phyloP scores from a whole-genome alignment of 2,888 invertebrate genomes.

The Bombylius discolor region DNA sequence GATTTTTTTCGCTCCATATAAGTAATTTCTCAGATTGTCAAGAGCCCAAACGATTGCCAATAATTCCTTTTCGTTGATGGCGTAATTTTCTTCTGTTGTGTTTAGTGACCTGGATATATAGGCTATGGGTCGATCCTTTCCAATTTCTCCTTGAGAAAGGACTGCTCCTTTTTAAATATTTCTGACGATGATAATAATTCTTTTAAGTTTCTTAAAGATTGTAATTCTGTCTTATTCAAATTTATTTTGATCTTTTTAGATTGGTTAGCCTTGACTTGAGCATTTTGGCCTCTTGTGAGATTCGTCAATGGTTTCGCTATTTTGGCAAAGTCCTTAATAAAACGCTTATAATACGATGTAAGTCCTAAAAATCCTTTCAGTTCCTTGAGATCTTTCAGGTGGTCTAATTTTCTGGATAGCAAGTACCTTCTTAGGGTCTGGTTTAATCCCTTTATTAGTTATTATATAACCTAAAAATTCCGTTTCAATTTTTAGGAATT shows the following conservation, averaged over 20 bases:
- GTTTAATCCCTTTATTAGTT: background rate
- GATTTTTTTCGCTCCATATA: constrained; percentile 13
- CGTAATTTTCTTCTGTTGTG: constrained; percentile 12
- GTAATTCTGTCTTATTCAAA: background rate
- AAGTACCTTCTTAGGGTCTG: background rate
- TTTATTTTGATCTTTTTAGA: constrained; percentile 8
- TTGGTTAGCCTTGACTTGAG: background rate
- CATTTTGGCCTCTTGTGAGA: background rate
- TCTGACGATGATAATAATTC: background rate
- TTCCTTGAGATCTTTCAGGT: background rate
- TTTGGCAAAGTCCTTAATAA: constrained; percentile 13
- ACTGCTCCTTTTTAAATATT: constrained; percentile 2
- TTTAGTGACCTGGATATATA: constrained; percentile 2
- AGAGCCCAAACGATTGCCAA: constrained; percentile 9
- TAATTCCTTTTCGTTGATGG: constrained; percentile 11
- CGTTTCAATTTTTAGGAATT: no score
- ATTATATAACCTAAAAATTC: no score
- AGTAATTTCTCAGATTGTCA: constrained; percentile 6
- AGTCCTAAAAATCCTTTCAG: background rate
- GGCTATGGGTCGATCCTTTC: background rate
- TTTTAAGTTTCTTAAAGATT: no score
- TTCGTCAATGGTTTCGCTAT: constrained; percentile 2
- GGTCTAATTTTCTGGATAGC: background rate
- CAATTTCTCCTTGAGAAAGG: background rate
- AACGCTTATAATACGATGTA: constrained; percentile 1